These are phyloP conservation scores for Oryzias javanicus DNA, from an alignment of 2,113 vertebrate genomes.

Conservation along the genomic window DNA sequence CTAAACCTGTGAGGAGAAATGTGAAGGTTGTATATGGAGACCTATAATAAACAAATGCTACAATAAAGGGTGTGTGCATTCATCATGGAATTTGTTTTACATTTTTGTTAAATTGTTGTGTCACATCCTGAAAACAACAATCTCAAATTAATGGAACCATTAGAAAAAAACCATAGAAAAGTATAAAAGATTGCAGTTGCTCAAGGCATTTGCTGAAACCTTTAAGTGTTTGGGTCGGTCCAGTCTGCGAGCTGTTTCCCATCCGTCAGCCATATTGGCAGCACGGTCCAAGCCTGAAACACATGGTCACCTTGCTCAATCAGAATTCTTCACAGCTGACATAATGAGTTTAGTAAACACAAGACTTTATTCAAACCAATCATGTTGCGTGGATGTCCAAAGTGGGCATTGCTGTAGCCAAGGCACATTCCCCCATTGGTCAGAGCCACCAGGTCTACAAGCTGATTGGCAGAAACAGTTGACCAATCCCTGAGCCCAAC, in stretches of 20 bases:
- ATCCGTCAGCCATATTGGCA: slow-evolving; percentile 81
- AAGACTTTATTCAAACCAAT: slow-evolving; percentile 72
- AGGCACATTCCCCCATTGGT: slow-evolving; percentile 83
- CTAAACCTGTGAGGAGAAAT: too few relatives aligned
- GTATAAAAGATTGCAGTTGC: neutral
- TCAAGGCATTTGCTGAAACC: slow-evolving; percentile 51
- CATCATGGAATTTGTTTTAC: too few relatives aligned
- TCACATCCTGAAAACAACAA: too few relatives aligned
- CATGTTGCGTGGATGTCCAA: slow-evolving; percentile 86
- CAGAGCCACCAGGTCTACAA: slow-evolving; percentile 77
- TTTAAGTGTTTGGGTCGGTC: slow-evolving; percentile 79
- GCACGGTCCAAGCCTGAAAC: slow-evolving; percentile 72
- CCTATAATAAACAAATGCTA: too few relatives aligned
- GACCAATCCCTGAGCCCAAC: slow-evolving; percentile 81
- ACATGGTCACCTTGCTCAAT: neutral
- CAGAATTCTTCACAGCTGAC: neutral
- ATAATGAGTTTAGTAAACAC: neutral
- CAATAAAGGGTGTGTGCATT: too few relatives aligned
- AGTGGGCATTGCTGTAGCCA: slow-evolving; percentile 83
- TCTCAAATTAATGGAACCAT: too few relatives aligned
- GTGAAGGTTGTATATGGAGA: too few relatives aligned
- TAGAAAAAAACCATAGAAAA: neutral
- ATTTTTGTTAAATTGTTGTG: too few relatives aligned
- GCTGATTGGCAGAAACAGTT: slow-evolving; percentile 49
- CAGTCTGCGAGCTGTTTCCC: slow-evolving; percentile 82